Evolutionary conservation across 2,888 invertebrate genomes (phyloP).

Genomic region (Chloroclystis v-ata): DNA sequence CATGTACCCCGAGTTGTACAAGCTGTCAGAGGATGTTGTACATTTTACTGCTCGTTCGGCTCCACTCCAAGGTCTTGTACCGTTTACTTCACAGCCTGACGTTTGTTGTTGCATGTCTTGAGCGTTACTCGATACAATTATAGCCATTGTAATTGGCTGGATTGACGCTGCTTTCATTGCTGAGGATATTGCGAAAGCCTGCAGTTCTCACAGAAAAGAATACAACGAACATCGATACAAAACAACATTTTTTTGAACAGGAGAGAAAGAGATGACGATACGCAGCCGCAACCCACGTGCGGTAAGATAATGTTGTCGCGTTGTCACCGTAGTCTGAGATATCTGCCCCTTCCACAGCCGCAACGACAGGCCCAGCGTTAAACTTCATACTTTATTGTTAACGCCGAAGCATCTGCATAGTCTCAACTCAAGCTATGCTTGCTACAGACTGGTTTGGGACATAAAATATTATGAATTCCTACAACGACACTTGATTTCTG

Average conservation of each 20-base stretch:
- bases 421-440: slow-evolving; percentile 12
- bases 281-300: slow-evolving; percentile 44
- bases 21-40: slow-evolving; percentile 26
- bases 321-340: slow-evolving; percentile 46
- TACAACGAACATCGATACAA: slow-evolving; percentile 28
- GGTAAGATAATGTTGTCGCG: slow-evolving; percentile 48
- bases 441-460: not conserved
- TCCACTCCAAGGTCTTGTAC: slow-evolving; percentile 28
- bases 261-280: slow-evolving; percentile 42
- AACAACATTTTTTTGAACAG: slow-evolving; percentile 35
- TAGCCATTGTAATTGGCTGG: slow-evolving; percentile 26
- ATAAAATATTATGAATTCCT: too few relatives aligned
- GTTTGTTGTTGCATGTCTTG: slow-evolving; percentile 20
- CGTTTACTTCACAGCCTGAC: slow-evolving; percentile 21
- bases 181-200: slow-evolving; percentile 38
- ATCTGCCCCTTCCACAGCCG: slow-evolving; percentile 41
- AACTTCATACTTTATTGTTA: slow-evolving; percentile 39
- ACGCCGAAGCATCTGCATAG: slow-evolving; percentile 20
- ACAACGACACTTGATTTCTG: too few relatives aligned
- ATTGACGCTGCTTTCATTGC: slow-evolving; percentile 31
- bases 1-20: slow-evolving; percentile 29
- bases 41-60: slow-evolving; percentile 20
- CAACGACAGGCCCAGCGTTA: slow-evolving; percentile 39
- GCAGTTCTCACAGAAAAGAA: slow-evolving; percentile 34
- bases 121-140: slow-evolving; percentile 15